phyloP scores from a whole-genome alignment of 2,797 vertebrate species.

The Myotis vivesi region DNA sequence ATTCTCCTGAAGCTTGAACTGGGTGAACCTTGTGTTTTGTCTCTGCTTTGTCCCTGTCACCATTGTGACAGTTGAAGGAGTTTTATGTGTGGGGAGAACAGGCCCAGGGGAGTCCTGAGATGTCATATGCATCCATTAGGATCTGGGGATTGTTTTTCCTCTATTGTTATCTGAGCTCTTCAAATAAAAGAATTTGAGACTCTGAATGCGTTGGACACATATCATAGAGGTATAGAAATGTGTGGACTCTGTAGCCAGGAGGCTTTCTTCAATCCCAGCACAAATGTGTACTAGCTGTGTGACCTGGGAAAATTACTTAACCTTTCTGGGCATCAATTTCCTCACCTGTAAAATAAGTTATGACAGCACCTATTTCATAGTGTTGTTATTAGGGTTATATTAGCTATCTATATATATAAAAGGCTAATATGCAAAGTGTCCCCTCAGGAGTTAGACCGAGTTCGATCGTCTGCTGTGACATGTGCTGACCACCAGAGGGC shows the following conservation, averaged over 20 bases:
- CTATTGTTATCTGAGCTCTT: background rate
- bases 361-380: background rate
- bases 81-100: background rate
- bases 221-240: background rate
- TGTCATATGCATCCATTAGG: background rate
- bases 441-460: no score
- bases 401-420: background rate
- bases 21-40: background rate
- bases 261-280: background rate
- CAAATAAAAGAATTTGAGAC: background rate
- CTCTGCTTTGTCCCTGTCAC: background rate
- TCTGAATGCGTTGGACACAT: background rate
- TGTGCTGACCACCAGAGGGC: no score
- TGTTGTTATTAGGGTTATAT: background rate
- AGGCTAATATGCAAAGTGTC: no score
- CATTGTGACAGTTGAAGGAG: background rate
- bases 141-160: background rate
- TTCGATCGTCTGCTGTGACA: no score
- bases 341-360: background rate
- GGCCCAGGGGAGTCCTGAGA: background rate
- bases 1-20: background rate
- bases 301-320: background rate
- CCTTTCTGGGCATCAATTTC: background rate
- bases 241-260: background rate
- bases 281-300: background rate